Base-by-base conservation (phyloP, 2,888 invertebrate genomes). In the Thyatira batis region DNA sequence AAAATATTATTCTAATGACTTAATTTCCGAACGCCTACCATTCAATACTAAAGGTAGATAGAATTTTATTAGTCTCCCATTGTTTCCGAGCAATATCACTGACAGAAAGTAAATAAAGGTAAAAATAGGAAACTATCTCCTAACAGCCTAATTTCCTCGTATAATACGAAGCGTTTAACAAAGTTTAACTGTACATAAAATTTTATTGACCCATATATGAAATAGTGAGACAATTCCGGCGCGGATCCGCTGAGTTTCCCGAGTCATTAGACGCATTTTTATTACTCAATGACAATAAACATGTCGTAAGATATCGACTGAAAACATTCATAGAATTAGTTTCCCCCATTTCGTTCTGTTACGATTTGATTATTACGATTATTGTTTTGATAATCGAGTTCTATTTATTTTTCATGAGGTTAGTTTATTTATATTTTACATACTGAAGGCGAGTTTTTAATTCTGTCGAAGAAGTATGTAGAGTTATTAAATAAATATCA, bases 151-250 rank as follows among this genome's bases (percentile, higher is more conserved):
- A 79, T 80, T 76, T 57, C 52, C 55, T 61, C 57, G 63, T 56
- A 65, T 63, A 71, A 79, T 73, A 73, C 72, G 73, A 72, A 77
- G 67, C 87, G 78, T 87, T 91, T 89, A 91, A 89, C 84, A 80
- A 85, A 90, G 82, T 89, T 89, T 85, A 90, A 90, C 89, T 88
- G 85, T 73, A 84, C 87, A 91, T 92, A 91, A 92, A 90, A 89
- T 89, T 91, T 92, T 92, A 92, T 91, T 87, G 82, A 87, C 84
- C 87, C 88, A 85, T 89, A 88, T 90, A 91, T 89, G 91, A 92
- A 86, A 87, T 91, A 91, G 87, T 88, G 82, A 87, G 85, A 87
- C 89, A 89, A 87, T 89, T 73, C 72, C 79, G 78, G 67, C 73
- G 71, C 80, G 78, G 74, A 82, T 76, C 79, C 78, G 69, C 76